Base-by-base conservation (phyloP, 2,888 invertebrate species). In the Ellobium chinense region DNA sequence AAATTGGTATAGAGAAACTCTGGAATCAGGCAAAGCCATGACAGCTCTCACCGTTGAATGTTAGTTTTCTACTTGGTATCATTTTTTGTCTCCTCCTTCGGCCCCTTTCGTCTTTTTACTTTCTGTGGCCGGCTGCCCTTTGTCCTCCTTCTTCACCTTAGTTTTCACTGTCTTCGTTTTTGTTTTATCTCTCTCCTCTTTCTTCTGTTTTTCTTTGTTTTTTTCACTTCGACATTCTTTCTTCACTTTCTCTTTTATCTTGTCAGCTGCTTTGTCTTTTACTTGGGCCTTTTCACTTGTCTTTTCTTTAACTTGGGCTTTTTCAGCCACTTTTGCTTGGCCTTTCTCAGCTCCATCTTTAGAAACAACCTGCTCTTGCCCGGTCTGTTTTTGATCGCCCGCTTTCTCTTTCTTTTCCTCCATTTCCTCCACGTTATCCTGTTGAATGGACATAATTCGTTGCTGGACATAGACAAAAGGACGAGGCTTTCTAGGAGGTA, bases 401-500 rank as follows among this genome's bases (percentile, higher is more conserved):
- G 69, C 68, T 27, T 68, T 82, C 34, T 76, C 63, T 70, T 65
- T 82, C 74, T 81, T 83, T 18, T 82, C 84, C 65, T 70, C 68
- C 76, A 82, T 82, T 12, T 84, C 82, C 29, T 87, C 86, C 34
- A 85, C 88, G 56, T 84, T 86, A 46, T 88, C 88, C 54, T 88
- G 87, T 78, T 91, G 88, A 7, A 90, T 91, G 54, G 90, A 87
- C 34, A 91, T 87, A 60, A 89, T 87, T 18, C 90, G 80, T 70
- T 88, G 88, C 31, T 89, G 85, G 70, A 91, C 86, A 74, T 89
- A 89, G 0, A 91, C 90, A 81, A 89, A 91, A 29, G 90, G 87
- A 72, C 87, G 85, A 7, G 88, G 82, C 69, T 88, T 91, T 66
- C 88, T 87, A 0, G 84, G 83, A 12, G 80, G 58, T 5, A 84